Conservation (phyloP, 2,113 vertebrate genomes). For the Perca fluviatilis region DNA sequence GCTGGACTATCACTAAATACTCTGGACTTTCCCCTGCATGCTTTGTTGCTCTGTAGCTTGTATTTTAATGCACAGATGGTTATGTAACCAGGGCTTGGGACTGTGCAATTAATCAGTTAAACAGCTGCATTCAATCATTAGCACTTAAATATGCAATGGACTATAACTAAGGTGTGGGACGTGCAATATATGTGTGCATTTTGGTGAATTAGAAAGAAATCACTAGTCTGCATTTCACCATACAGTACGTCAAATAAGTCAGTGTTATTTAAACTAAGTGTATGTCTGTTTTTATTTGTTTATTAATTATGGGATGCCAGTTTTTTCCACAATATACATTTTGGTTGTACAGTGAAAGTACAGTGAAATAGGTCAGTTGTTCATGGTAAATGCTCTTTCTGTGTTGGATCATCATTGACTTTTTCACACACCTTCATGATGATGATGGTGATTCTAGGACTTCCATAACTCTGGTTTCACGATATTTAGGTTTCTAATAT, state of each 20-base stretch:
- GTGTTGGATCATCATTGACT: neutral
- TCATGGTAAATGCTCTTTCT: neutral
- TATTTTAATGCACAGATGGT: neutral
- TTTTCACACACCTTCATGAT: neutral
- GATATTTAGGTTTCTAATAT: neutral
- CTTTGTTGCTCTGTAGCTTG: neutral
- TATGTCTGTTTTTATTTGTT: neutral
- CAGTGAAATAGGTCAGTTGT: too few species aligned
- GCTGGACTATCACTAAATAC: neutral
- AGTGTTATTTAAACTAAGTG: neutral
- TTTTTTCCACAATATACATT: too few species aligned
- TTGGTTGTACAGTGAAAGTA: too few species aligned
- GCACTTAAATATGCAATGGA: neutral
- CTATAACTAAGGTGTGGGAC: neutral
- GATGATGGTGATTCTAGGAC: neutral
- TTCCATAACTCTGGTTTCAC: constrained; percentile 2
- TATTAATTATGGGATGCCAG: too few species aligned
- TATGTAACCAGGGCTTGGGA: neutral
- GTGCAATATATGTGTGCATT: neutral
- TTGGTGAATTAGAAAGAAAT: neutral
- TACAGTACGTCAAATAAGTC: neutral
- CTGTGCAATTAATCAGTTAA: constrained; percentile 7
- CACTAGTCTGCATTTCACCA: neutral
- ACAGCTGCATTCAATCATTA: constrained; percentile 2
- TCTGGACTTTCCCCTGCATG: neutral